These are phyloP conservation scores for Hyposoter dolosus DNA, from an alignment of 2,888 invertebrate species.

Conservation along the genomic window DNA sequence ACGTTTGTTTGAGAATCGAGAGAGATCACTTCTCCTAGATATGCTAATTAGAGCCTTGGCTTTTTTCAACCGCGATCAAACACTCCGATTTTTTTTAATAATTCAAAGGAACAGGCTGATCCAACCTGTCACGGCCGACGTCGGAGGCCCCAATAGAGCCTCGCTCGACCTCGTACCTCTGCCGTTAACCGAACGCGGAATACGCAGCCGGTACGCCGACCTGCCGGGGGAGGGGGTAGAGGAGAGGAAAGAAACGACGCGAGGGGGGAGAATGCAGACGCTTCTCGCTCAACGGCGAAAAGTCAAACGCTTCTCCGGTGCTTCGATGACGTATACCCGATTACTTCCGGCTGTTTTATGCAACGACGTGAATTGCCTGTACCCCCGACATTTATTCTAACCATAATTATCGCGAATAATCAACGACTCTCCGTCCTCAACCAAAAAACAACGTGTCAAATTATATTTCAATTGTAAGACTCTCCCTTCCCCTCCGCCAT, in stretches of 20 bases:
- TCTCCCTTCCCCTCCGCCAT: constrained; percentile 59
- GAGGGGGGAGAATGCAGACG: constrained; percentile 65
- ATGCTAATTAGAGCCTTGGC: constrained; percentile 39
- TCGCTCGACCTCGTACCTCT: constrained; percentile 54
- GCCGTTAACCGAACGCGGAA: constrained; percentile 63
- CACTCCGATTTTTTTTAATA: constrained; percentile 62
- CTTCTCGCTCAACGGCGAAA: constrained; percentile 40
- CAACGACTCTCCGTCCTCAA: neutral
- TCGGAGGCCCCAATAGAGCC: constrained; percentile 75
- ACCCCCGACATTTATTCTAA: constrained; percentile 15
- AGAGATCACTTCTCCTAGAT: constrained; percentile 8
- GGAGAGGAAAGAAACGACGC: constrained; percentile 66
- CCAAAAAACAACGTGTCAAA: constrained; percentile 66
- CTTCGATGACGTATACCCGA: constrained; percentile 21
- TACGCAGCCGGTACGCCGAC: constrained; percentile 71
- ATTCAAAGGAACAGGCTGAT: constrained; percentile 64
- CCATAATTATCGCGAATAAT: constrained; percentile 39
- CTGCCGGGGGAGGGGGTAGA: constrained; percentile 65
- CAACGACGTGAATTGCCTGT: neutral
- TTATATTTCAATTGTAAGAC: constrained; percentile 73
- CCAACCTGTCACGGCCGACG: constrained; percentile 77
- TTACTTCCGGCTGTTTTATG: constrained; percentile 28
- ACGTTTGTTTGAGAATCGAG: constrained; percentile 18
- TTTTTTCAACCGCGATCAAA: constrained; percentile 55
- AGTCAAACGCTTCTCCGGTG: constrained; percentile 71